These are phyloP conservation scores for Pocillopora damicornis DNA, from an alignment of 64 coral and sea anemone genomes.

Conservation along the genomic window DNA sequence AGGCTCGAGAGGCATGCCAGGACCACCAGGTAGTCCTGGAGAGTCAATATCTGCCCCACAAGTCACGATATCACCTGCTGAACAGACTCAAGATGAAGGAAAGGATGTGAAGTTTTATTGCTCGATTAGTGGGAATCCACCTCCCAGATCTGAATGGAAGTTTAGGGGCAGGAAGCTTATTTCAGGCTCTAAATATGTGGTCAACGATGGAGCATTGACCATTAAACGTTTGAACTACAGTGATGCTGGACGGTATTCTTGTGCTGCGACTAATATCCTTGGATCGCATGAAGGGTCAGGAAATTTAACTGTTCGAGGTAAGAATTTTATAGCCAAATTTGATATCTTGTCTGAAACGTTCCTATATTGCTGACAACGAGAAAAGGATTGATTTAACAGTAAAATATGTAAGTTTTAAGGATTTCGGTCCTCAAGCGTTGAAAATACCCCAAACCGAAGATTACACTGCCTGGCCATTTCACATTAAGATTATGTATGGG, in stretches of 20 bases:
- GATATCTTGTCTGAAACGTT: too few species aligned
- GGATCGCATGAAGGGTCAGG: not conserved
- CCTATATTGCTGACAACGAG: too few species aligned
- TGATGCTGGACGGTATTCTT: slow-evolving; percentile 36
- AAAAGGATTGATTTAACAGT: too few species aligned
- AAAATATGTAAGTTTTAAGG: too few species aligned
- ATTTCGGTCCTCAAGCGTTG: too few species aligned
- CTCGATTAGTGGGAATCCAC: slow-evolving; percentile 30
- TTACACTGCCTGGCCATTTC: too few species aligned
- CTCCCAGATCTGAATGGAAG: slow-evolving; percentile 9
- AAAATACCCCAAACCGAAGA: too few species aligned
- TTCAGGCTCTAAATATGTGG: slow-evolving; percentile 20
- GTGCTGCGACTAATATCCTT: slow-evolving; percentile 27
- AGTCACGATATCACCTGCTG: not conserved
- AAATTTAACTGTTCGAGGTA: slow-evolving; percentile 23
- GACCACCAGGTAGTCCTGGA: slow-evolving; percentile 18
- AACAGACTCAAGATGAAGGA: slow-evolving; percentile 20
- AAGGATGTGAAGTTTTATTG: slow-evolving; percentile 32
- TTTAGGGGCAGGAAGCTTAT: not conserved
- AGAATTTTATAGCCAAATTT: too few species aligned
- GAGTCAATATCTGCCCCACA: slow-evolving; percentile 37
- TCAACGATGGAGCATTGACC: slow-evolving; percentile 15
- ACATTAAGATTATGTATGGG: too few species aligned
- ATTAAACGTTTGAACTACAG: slow-evolving; percentile 39
- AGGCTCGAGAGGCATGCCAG: slow-evolving; percentile 34